Base-by-base conservation (phyloP, 2,113 vertebrate genomes). In the Empidonax traillii region DNA sequence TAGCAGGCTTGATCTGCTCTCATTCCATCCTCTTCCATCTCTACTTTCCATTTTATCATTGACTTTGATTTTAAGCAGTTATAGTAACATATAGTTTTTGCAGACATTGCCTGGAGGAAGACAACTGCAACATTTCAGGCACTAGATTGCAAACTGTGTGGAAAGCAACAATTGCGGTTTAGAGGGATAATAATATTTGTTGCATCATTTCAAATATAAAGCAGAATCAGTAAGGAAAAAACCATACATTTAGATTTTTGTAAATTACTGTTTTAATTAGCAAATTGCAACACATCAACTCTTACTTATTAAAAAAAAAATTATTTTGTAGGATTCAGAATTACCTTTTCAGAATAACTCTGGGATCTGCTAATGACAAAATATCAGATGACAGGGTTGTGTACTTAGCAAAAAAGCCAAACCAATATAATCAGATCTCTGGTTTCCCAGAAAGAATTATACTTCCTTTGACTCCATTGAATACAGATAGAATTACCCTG, bases 21-120 rank as follows among this genome's bases (percentile, higher is more conserved):
- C 2, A 2, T 96, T 94, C 52, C 22, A 58, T 83, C 59, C 63
- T 56, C 27, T 55, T 91, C 55, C 82, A 56, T 90, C 61, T 69
- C 62, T 83, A 82, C 73, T 92, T 94, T 94, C 68, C 73, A 80
- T 97, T 97, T 97, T 95, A 95, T 92, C 90, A 93, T 37, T 94
- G 91, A 86, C 76, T 97, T 95, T 96, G 93, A 96, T 95, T 97
- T 95, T 95, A 74, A 55, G 47, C 94, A 96, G 66, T 93, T 84
- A 80, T 58, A 83, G 87, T 52, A 93, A 77, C 15, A 21, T 71
- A 87, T 5, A 93, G 31, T 37, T 80, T 85, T 89, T 89, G 66
- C 85, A 85, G 93, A 83, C 24, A 0, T 76, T 0, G 33, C 69
- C 76, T 90, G 58, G 24, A 90, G 80, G 85, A 93, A 93, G 74